Base-by-base conservation (phyloP, 1,140 invertebrate genomes). In the Calliphora vicina region DNA sequence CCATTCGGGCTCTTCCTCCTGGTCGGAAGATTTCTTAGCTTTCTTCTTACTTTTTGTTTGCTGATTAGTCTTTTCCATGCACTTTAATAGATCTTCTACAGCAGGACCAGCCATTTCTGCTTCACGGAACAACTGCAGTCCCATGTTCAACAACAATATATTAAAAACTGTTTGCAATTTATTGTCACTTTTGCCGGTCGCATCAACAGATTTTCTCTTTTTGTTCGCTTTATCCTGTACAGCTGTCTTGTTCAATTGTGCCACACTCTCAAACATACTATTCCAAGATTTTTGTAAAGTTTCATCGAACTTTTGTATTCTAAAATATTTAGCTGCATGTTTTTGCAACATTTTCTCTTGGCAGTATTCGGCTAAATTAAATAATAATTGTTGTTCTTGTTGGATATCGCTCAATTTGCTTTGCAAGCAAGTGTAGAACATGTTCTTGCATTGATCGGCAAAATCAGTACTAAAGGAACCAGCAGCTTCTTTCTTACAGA, bases 71-170 rank as follows among this genome's bases (percentile, higher is more conserved):
- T 93, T 93, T 80, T 94, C 92, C 86, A 93, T 94, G 85, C 95
- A 96, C 86, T 92, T 93, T 85, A 94, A 92, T 23, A 96, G 87
- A 88, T 96, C 95, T 83, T 93, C 91, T 45, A 96, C 92, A 1
- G 94, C 93, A 85, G 93, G 93, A 81, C 91, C 88, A 1, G 94
- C 94, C 88, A 95, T 91, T 91, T 94, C 93, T 8, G 93, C 90
- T 85, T 96, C 94, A 25, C 92, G 92, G 87, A 95, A 95, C 82
- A 95, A 87, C 84, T 95, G 95, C 20, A 96, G 87, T n/a, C 93
- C 93, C 91, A 96, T 93, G 80, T 95, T 93, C 81, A 95, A 90
- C 81, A 94, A 92, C 84, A 96, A 91, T 43, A 93, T 93, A 82
- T 94, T 92, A 88, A 95, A 95, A 50, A 93, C 93, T 26, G 92